Conservation (phyloP, 2,797 vertebrate species). For the Mionectes olivaceus region DNA sequence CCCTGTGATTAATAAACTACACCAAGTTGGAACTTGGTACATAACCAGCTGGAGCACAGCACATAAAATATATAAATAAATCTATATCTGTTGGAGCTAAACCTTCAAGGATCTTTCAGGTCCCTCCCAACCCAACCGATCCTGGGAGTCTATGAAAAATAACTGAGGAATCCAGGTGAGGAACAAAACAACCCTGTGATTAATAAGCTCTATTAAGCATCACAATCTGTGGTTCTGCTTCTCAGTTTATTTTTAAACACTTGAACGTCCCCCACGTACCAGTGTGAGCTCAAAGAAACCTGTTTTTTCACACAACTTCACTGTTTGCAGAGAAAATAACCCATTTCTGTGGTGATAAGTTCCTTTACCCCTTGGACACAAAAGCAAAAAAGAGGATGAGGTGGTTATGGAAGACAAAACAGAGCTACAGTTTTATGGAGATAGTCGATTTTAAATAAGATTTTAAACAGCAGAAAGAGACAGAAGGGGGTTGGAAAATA, state of each 20-base stretch:
- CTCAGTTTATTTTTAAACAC: not conserved
- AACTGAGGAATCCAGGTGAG: not conserved
- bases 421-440: not conserved
- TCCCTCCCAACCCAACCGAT: not conserved
- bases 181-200: not conserved
- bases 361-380: not conserved
- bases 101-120: not conserved
- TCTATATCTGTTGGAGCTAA: not conserved
- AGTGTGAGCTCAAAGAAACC: not conserved
- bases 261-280: accelerated
- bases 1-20: not conserved
- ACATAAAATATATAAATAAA: too few species aligned
- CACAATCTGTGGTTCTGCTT: not conserved
- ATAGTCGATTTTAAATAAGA: not conserved
- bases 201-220: not conserved
- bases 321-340: not conserved
- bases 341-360: accelerated
- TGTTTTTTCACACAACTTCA: accelerated
- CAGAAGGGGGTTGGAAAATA: not conserved
- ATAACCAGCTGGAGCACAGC: not conserved
- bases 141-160: not conserved
- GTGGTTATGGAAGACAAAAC: not conserved
- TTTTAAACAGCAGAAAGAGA: not conserved
- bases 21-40: not conserved
- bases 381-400: not conserved